Base-by-base conservation (phyloP, 2,113 vertebrate species). In the Xiphorhynchus elegans region DNA sequence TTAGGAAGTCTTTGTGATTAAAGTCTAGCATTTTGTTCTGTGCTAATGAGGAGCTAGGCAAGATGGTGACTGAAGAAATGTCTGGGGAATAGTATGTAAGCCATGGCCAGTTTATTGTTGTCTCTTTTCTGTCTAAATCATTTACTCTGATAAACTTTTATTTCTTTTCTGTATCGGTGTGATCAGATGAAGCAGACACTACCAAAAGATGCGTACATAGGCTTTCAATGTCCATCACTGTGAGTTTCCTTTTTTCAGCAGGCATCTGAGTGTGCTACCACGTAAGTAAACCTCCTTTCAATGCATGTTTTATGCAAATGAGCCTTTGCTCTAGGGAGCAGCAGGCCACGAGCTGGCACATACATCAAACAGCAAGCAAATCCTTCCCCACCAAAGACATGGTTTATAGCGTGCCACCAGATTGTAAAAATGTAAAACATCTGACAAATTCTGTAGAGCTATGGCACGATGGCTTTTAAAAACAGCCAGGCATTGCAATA, bases 251-350 rank as follows among this genome's bases (percentile, higher is more conserved):
- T 89, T 87, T 55, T 66, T 67, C 89, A 92, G 59, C 62, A 79
- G 84, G 49, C 80, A 89, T 42, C 73, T 46, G 68, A 92, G 50
- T 10, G 10, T 42, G 33, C n/a, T 73, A 35, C 67, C 58, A 59
- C 0, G 0, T 62, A 62, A 1, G 2, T 40, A 87, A 92, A 67
- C 39, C 86, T 81, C 58, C 60, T 86, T 88, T 73, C 59, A 68
- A 90, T 92, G 68, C 68, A 78, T 77, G 64, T 50, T 93, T 94
- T 77, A 95, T 93, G 96, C 72, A 95, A 96, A 96, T 52, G 68
- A 87, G 50, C 39, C 47, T 84, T 97, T 4, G 18, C 92, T 97
- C 90, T 75, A 89, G 86, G 90, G 82, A 96, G 68, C 64, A 92
- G 92, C 82, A 94, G 46, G 88, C 93, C 92, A 90, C 3, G 4